A percentile compares a stretch with the other conserved stretches of the same genome.
phyloP scores from a whole-genome alignment of 2,888 invertebrate genomes.

The Metellina segmentata region DNA sequence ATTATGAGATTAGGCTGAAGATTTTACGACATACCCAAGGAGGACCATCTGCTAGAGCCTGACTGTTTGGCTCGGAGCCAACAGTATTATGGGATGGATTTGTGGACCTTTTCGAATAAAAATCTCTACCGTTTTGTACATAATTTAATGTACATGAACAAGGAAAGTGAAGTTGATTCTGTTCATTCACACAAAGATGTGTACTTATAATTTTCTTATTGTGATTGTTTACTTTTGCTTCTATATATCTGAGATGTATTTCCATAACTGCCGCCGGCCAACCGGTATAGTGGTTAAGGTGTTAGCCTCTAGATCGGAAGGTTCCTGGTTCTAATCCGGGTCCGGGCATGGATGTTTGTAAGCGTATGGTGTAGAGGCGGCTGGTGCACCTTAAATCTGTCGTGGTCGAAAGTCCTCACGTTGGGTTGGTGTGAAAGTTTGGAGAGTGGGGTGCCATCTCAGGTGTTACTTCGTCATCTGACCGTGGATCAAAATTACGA shows the following conservation, averaged over 20 bases:
- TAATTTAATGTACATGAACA: not conserved
- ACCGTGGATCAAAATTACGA: no score
- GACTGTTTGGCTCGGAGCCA: not conserved
- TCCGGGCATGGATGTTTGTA: no score
- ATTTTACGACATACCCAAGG: not conserved
- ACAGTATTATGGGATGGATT: not conserved
- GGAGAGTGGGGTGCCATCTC: no score
- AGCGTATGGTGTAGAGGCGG: no score
- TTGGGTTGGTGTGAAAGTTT: no score
- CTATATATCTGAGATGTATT: not conserved
- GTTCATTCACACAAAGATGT: not conserved
- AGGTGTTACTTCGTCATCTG: no score
- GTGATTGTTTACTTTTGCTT: not conserved
- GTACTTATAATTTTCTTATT: not conserved
- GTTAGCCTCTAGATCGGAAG: no score
- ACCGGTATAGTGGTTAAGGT: no score
- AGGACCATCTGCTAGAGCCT: not conserved
- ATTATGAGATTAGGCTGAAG: not conserved
- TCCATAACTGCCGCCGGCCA: not conserved
- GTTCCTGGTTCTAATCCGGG: no score
- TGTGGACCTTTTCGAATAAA: not conserved
- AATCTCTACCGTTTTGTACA: not conserved
- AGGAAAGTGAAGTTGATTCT: not conserved
- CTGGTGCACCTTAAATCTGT: no score
- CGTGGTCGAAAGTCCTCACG: no score